These are phyloP conservation scores for Austrolebias charrua DNA, from an alignment of 2,797 vertebrate genomes.

Conservation along the genomic window DNA sequence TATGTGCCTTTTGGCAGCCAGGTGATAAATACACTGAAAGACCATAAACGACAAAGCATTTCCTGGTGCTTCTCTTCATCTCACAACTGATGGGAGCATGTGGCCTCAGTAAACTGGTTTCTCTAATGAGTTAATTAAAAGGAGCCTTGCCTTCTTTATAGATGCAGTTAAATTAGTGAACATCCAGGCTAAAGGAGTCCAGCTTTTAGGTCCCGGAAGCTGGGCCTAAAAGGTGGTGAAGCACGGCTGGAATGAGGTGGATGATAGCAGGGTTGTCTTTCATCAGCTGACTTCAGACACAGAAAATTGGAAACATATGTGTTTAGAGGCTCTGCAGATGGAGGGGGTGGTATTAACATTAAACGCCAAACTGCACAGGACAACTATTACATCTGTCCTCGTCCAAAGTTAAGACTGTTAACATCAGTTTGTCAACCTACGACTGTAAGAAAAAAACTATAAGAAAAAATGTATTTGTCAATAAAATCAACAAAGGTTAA, in stretches of 20 bases:
- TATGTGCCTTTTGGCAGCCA: too few species aligned
- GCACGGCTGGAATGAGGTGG: slow-evolving; percentile 14
- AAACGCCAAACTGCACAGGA: slow-evolving; percentile 26
- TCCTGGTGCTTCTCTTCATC: slow-evolving; percentile 12
- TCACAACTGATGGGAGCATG: slow-evolving; percentile 25
- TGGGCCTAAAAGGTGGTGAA: slow-evolving; percentile 14
- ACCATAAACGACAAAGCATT: slow-evolving; percentile 23
- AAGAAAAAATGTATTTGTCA: background rate
- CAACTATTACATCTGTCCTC: slow-evolving; percentile 5
- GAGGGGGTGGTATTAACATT: slow-evolving; percentile 32
- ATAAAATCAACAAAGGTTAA: background rate
- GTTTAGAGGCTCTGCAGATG: slow-evolving; percentile 50
- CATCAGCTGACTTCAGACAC: slow-evolving; percentile 48
- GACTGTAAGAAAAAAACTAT: background rate
- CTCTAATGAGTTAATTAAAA: slow-evolving; percentile 61
- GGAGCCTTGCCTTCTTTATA: slow-evolving; percentile 47
- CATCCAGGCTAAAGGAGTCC: slow-evolving; percentile 31
- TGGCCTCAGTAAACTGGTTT: slow-evolving; percentile 49
- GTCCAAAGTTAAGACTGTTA: slow-evolving; percentile 16
- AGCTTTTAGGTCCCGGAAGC: slow-evolving; percentile 22
- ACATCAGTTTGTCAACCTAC: background rate
- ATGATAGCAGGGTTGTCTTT: slow-evolving; percentile 52
- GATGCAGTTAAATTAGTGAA: slow-evolving; percentile 57
- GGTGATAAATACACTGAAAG: slow-evolving; percentile 20
- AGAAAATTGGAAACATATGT: slow-evolving; percentile 72